Evolutionary conservation across 2,113 vertebrate species (phyloP).

Genomic region (Rhea americana): DNA sequence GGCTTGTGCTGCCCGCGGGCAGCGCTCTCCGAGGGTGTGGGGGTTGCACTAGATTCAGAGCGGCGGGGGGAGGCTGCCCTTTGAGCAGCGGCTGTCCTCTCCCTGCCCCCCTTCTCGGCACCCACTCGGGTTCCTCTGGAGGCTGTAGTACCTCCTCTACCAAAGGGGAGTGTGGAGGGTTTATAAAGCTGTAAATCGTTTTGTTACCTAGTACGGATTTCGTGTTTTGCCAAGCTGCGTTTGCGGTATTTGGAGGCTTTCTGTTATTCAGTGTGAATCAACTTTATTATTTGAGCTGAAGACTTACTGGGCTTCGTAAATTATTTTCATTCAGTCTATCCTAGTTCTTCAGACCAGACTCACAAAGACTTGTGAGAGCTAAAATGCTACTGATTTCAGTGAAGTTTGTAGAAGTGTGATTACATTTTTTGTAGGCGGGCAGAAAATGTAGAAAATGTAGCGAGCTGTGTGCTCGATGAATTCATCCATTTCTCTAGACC

Average conservation of each 20-base stretch:
- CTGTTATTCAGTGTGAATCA: fast-evolving
- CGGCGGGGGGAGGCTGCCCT: neutral
- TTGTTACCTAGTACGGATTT: fast-evolving
- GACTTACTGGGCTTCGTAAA: neutral
- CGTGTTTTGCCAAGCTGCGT: neutral
- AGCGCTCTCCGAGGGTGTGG: neutral
- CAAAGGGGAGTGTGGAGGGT: fast-evolving
- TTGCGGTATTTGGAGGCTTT: neutral
- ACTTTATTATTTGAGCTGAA: fast-evolving
- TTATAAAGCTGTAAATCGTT: fast-evolving
- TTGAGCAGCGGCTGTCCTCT: neutral
- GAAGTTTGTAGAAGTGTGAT: neutral
- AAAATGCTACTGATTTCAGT: fast-evolving
- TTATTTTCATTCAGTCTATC: fast-evolving
- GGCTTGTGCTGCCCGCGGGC: neutral
- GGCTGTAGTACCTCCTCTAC: fast-evolving
- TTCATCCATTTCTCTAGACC: neutral
- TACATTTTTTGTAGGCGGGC: neutral
- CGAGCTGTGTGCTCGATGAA: neutral
- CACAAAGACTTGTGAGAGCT: neutral
- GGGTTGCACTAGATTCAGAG: neutral
- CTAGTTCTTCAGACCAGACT: neutral
- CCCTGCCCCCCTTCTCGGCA: too few relatives aligned
- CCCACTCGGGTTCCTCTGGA: neutral
- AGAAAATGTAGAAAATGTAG: too few relatives aligned